Percentiles rank a stretch among this genome's conserved stretches.
Evolutionary conservation across 2,797 vertebrate genomes (phyloP).

Genomic region (Philypnodon macrostomus): DNA sequence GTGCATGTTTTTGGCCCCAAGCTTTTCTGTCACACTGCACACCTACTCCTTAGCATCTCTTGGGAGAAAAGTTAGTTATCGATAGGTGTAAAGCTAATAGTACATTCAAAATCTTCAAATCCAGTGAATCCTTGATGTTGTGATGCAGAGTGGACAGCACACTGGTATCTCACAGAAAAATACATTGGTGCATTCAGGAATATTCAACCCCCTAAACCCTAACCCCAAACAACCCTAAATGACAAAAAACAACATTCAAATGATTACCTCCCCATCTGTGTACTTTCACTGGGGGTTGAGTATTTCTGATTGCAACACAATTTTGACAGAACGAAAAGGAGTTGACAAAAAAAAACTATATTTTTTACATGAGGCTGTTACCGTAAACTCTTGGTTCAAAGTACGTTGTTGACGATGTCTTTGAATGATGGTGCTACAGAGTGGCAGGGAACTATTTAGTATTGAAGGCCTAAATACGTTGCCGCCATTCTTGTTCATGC

Average conservation of each 20-base stretch:
- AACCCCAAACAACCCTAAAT: too few relatives aligned
- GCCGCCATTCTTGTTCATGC: constrained; percentile 50
- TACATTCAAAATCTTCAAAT: constrained; percentile 56
- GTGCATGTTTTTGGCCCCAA: constrained; percentile 70
- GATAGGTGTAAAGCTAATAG: constrained; percentile 51
- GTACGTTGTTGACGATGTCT: constrained; percentile 46
- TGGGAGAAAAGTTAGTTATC: constrained; percentile 51
- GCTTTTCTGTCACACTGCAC: constrained; percentile 62
- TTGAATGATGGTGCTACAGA: constrained; percentile 43
- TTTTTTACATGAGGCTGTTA: constrained; percentile 30
- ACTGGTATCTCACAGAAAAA: constrained; percentile 36
- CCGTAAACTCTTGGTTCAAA: constrained; percentile 32
- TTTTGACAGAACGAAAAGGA: constrained; percentile 38
- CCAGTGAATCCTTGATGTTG: constrained; percentile 50
- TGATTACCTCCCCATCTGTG: constrained; percentile 61
- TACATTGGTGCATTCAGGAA: too few relatives aligned
- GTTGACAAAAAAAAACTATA: constrained; percentile 28
- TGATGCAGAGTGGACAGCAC: too few relatives aligned
- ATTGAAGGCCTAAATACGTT: constrained; percentile 68
- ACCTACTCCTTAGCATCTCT: constrained; percentile 54
- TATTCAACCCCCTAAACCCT: too few relatives aligned
- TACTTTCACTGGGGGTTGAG: constrained; percentile 46
- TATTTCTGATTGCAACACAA: too few relatives aligned
- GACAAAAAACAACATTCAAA: too few relatives aligned
- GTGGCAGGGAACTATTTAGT: constrained; percentile 66